Conservation (phyloP, 1,140 invertebrate species). For the Drosophila nikananu region DNA sequence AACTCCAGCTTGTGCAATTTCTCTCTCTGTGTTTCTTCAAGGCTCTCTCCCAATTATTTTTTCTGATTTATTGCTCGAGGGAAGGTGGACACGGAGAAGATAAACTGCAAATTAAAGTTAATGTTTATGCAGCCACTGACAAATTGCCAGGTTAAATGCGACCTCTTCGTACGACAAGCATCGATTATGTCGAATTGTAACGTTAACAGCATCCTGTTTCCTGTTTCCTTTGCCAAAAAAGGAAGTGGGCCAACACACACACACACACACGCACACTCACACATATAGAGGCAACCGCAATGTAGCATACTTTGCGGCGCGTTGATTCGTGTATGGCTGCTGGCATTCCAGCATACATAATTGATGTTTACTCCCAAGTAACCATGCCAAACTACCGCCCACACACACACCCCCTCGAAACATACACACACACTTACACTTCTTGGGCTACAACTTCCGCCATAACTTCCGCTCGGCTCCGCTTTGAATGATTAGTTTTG, state of each 20-base stretch:
- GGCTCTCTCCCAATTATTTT: no score
- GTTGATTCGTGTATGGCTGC: conserved; percentile 70
- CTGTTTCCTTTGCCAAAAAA: conserved; percentile 58
- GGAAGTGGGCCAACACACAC: conserved; percentile 53
- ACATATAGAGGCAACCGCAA: conserved; percentile 11
- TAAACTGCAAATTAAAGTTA: conserved; percentile 78
- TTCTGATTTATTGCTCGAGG: no score
- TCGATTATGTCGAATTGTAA: conserved; percentile 83
- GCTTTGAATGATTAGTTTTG: conserved; percentile 79
- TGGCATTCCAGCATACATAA: conserved; percentile 77
- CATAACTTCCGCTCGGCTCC: conserved; percentile 54
- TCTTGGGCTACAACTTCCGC: conserved; percentile 66
- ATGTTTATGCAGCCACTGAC: conserved; percentile 76
- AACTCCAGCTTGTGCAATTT: no score
- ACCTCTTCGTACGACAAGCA: conserved; percentile 77
- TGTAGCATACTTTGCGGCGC: conserved; percentile 79
- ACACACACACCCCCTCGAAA: conserved; percentile 11
- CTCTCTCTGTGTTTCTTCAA: no score
- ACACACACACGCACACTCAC: conserved; percentile 12
- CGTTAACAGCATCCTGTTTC: conserved; percentile 81
- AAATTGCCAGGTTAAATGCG: conserved; percentile 82
- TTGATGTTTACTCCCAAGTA: conserved; percentile 69
- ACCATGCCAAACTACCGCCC: conserved; percentile 45
- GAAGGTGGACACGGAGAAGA: conserved; percentile 31
- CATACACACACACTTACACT: conserved; percentile 6